These are phyloP conservation scores for Noctua fimbriata DNA, from an alignment of 2,888 invertebrate genomes.

Conservation along the genomic window DNA sequence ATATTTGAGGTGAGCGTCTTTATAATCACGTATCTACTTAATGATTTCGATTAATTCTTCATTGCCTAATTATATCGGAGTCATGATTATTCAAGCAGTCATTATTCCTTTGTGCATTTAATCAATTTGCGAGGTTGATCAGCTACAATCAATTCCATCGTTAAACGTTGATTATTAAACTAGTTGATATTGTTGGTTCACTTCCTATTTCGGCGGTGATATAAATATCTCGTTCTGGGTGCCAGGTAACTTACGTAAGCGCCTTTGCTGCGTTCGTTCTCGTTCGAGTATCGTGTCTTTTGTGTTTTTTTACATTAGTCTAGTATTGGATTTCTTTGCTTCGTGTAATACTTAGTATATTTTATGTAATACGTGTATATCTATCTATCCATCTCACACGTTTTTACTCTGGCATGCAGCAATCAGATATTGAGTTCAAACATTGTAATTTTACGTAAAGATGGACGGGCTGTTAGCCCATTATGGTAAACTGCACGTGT, in stretches of 20 bases:
- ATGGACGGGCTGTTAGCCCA: conserved; percentile 39
- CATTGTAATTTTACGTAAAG: conserved; percentile 53
- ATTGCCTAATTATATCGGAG: conserved; percentile 47
- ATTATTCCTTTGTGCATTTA: conserved; percentile 40
- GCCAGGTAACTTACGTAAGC: conserved; percentile 60
- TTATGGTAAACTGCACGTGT: conserved; percentile 56
- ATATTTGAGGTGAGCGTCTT: conserved; percentile 33
- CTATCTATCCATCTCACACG: conserved; percentile 26
- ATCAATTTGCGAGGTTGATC: conserved; percentile 56
- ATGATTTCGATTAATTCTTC: conserved; percentile 44
- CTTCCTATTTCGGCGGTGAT: conserved; percentile 63
- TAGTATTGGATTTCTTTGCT: conserved; percentile 50
- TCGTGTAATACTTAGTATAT: conserved; percentile 53
- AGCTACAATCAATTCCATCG: conserved; percentile 38
- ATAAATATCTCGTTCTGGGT: conserved; percentile 46
- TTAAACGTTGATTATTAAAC: conserved; percentile 59
- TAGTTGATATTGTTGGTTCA: conserved; percentile 52
- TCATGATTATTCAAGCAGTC: conserved; percentile 39
- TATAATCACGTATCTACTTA: conserved; percentile 27
- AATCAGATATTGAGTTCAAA: conserved; percentile 56
- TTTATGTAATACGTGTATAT: conserved; percentile 51
- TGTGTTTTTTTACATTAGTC: conserved; percentile 55
- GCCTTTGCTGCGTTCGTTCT: conserved; percentile 35
- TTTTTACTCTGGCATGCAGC: conserved; percentile 32
- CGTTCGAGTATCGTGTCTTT: conserved; percentile 40